A percentile compares a stretch with the other conserved stretches of the same genome.
phyloP scores from a whole-genome alignment of 2,888 invertebrate species.

The Heteromyza rotundicornis region DNA sequence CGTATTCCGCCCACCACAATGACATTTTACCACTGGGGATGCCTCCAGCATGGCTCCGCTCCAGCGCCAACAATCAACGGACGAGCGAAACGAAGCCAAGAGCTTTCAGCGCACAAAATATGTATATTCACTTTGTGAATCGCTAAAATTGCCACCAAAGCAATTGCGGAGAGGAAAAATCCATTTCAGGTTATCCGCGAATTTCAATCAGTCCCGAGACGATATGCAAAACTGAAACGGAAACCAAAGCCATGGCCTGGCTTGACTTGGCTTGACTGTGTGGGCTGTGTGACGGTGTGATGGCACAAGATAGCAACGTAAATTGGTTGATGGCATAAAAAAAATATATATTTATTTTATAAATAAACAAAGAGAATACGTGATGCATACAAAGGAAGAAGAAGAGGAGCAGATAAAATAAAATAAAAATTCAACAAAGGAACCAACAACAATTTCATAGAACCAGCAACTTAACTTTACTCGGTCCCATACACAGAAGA shows the following conservation, averaged over 20 bases:
- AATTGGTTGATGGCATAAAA: constrained; percentile 31
- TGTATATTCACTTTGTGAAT: constrained; percentile 47
- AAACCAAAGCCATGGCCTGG: not conserved
- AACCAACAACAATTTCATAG: constrained; percentile 31
- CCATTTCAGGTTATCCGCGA: constrained; percentile 61
- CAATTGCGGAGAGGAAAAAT: constrained; percentile 57
- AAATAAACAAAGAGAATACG: constrained; percentile 49
- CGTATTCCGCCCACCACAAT: not conserved
- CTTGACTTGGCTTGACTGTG: not conserved
- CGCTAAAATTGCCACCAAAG: constrained; percentile 55
- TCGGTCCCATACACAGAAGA: too few relatives aligned
- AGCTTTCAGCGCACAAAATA: not conserved
- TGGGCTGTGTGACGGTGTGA: too few relatives aligned
- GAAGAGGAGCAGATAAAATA: not conserved
- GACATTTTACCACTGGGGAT: constrained; percentile 1
- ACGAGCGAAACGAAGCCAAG: not conserved
- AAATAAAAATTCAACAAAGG: not conserved
- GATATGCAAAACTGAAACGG: constrained; percentile 31
- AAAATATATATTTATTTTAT: too few relatives aligned
- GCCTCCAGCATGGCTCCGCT: too few relatives aligned
- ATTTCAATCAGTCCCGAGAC: constrained; percentile 56
- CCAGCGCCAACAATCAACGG: not conserved
- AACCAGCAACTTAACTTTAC: not conserved
- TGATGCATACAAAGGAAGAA: constrained; percentile 26
- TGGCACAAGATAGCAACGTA: constrained; percentile 11